Conservation (phyloP, 2,888 invertebrate species). For the Yponomeuta plumbellus region DNA sequence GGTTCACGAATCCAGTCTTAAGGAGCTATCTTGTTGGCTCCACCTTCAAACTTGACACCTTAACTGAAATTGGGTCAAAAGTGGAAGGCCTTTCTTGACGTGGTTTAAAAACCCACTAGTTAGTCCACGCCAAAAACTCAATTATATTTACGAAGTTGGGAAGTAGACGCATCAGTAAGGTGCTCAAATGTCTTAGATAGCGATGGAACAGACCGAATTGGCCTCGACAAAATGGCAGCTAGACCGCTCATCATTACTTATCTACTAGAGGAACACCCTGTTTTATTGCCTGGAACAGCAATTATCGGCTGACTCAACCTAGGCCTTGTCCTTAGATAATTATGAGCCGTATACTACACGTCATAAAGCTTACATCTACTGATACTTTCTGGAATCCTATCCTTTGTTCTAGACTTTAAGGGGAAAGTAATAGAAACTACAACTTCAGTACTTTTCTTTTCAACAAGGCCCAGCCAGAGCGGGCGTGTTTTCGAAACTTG, state of each 20-base stretch:
- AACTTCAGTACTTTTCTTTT: too few relatives aligned
- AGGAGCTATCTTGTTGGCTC: too few relatives aligned
- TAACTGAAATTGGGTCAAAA: too few relatives aligned
- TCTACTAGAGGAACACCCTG: background rate
- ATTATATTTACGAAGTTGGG: background rate
- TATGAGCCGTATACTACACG: background rate
- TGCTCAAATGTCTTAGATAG: background rate
- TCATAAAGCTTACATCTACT: background rate
- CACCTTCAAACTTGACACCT: too few relatives aligned
- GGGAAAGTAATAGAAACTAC: too few relatives aligned
- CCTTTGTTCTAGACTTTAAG: too few relatives aligned
- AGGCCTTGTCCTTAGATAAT: background rate
- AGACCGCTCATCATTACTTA: background rate
- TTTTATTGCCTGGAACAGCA: background rate
- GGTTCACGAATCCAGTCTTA: too few relatives aligned
- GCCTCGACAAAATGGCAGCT: background rate
- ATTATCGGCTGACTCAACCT: background rate
- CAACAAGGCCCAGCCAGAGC: background rate
- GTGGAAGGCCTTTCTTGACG: background rate
- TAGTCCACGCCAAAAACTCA: background rate
- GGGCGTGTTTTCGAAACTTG: constrained; percentile 4
- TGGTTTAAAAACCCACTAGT: background rate
- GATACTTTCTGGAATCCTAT: background rate
- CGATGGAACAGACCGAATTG: background rate
- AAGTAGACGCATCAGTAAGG: background rate